Evolutionary conservation across 2,888 invertebrate species (phyloP), one percentile per base, ranked within the genome.

Genomic region (Epiblema foenella): DNA sequence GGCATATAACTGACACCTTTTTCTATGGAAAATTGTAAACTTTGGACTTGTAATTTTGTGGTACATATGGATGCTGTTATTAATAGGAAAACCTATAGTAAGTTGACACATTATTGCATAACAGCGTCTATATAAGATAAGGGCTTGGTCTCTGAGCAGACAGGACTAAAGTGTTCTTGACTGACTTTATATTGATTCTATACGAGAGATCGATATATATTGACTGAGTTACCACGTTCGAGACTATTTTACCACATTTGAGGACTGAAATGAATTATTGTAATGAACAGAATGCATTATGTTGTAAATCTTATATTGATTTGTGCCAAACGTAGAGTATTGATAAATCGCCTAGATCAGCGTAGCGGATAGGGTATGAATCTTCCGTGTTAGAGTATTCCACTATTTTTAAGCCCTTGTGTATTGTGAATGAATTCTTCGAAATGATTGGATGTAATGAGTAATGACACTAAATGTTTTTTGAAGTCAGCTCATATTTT

Each of bases 321-420:
- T 20, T 49, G 29, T 67, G 62, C 56, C 62, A 42, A 46, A 56
- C 17, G n/a, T 39, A 52, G n/a, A n/a, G 1, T n/a, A 68, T 54
- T 29, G 29, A 29, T n/a, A 58, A 18, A 29, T 63, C 59, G 15
- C 33, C 11, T 54, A 33, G 49, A 11, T 18, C 71, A 67, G 71
- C 71, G 71, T 71, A 71, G 71, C 71, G 67, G 42, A 12, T 69
- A 54, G 52, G 60, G 33, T 54, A 62, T 72, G 73, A 67, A 73
- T 74, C 56, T 75, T 74, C 67, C 72, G 49, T 73, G 52, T 73
- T 74, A 75, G 69, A 73, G 63, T 78, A 80, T 82, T 82, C 82
- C 82, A 82, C 76, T 79, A 77, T 73, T 68, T 74, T 75, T 75
- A 78, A 75, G 75, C 56, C 68, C 73, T n/a, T 75, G 73, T 68